Conservation (phyloP, 2,113 vertebrate genomes). For the Oxygymnocypris stewartii region DNA sequence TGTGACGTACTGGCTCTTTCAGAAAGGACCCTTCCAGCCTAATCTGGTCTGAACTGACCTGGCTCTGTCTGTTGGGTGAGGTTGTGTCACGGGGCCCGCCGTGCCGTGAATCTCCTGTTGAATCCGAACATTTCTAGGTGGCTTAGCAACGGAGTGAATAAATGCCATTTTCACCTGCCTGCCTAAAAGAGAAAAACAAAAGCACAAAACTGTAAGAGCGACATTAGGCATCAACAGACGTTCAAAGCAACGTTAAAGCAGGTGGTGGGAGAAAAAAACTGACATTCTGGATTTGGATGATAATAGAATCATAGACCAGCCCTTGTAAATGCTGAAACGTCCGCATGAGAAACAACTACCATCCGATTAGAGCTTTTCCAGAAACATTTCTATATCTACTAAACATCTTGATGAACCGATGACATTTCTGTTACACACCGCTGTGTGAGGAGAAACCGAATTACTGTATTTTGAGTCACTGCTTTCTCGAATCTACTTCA, state of each 20-base stretch:
- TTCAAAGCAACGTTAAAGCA: background rate
- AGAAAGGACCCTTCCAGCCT: background rate
- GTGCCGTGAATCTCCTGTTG: conserved; percentile 79
- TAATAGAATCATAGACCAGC: too few relatives aligned
- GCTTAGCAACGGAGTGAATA: conserved; percentile 78
- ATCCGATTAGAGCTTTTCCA: too few relatives aligned
- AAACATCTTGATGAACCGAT: too few relatives aligned
- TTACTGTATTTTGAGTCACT: too few relatives aligned
- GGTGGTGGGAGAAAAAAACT: background rate
- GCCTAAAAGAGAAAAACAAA: conserved; percentile 66
- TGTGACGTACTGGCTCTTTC: background rate
- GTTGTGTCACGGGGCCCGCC: conserved; percentile 62
- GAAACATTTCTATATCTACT: too few relatives aligned
- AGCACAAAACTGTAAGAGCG: background rate
- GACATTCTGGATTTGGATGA: background rate
- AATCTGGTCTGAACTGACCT: conserved; percentile 68
- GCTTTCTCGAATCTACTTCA: too few relatives aligned
- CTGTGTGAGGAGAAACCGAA: too few relatives aligned
- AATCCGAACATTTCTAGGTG: conserved; percentile 74
- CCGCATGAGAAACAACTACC: too few relatives aligned
- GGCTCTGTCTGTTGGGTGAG: conserved; percentile 63
- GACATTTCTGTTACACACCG: too few relatives aligned
- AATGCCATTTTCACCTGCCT: conserved; percentile 86
- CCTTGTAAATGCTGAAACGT: too few relatives aligned
- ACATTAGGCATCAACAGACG: background rate